Evolutionary conservation across 2,888 invertebrate species (phyloP), one percentile per base, ranked within the genome.

Genomic region (Rhamnusium bicolor): DNA sequence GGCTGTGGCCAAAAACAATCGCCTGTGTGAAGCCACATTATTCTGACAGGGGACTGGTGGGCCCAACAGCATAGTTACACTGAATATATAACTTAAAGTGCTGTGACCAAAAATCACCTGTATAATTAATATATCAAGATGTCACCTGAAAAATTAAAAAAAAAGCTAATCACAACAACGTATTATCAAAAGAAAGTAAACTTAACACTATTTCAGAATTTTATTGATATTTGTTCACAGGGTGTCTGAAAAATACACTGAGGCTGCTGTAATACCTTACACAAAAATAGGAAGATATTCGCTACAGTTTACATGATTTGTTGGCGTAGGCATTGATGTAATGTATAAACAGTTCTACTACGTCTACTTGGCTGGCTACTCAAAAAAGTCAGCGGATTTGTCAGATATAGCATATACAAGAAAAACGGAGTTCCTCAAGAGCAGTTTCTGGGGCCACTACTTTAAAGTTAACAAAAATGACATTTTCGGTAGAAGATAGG

Each of bases 11-110:
- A 77, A 79, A 78, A 78, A 80, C 86, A 86, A 88, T 87, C 88
- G 87, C 88, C 87, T 88, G 88, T 83, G 73, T 73, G 67, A 86
- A 87, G 86, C 87, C 85, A 86, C 86, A 84, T 85, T 81, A 76
- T 81, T 77, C 74, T 77, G 86, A 89, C 91, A 91, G 90, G 91
- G 91, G 91, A 91, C 90, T 90, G 90, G 85, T 78, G 89, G 88
- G 89, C 91, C 91, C 91, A 90, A 87, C 87, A 87, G 87, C 86
- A 63, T 24, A 29, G 61, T 21, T 24, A 62, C 75, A 82, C 87
- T 14, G 24, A 54, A 10, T 51, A 19, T 24, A 49, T n/a, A 14
- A 32, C 79, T 72, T 65, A 46, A 68, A 81, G 79, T 79, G 86
- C 86, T 86, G 86, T 86, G 86, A 86, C 86, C 69, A 72, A 70